Base-by-base conservation (phyloP, 2,113 vertebrate species). In the Channa argus region DNA sequence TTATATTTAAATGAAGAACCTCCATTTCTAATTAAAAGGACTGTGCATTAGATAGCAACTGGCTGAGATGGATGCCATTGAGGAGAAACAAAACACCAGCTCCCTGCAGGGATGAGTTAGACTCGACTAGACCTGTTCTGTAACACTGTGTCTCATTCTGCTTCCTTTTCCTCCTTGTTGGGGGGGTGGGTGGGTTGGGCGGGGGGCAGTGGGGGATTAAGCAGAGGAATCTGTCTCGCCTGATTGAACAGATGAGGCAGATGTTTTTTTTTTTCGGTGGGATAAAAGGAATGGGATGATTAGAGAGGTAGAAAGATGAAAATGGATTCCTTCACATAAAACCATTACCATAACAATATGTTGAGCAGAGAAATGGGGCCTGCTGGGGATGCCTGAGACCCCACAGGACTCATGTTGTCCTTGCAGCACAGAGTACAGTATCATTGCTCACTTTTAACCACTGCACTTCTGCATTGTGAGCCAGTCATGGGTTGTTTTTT, bases 1-100 rank as follows among this genome's bases (percentile, higher is more conserved):
- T 91, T 87, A 83, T 77, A 89, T 86, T 90, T 74, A 92, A 85
- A 92, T 86, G 74, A 85, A 71, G 70, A 80, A 63, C 74, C 63
- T 71, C 51, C 47, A 46, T 80, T 86, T 70, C 66, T 82, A 80
- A 89, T 89, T 90, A 88, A 85, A 79, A 73, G 47, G 69, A 7
- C 41, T 24, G 63, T 47, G 76, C 34, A 46, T 62, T 68, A 45
- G 71, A 71, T 7, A 47, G 66, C 49, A 55, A 54, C 52, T 43
- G 13, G 71, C 63, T 12, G 39, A 63, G 73, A 74, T 38, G 60
- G 72, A 70, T 82, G 49, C 66, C 58, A 79, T 50, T 62, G 78
- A 84, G 71, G 47, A 51, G 63, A 74, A 71, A 78, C 82, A 71
- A 85, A 83, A 73, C 74, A 54, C 4, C 1, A 75, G 56, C 51